Percentiles rank a stretch among this genome's conserved stretches.
phyloP scores from a whole-genome alignment of 2,888 invertebrate genomes.

The Zaprionus lineosus region DNA sequence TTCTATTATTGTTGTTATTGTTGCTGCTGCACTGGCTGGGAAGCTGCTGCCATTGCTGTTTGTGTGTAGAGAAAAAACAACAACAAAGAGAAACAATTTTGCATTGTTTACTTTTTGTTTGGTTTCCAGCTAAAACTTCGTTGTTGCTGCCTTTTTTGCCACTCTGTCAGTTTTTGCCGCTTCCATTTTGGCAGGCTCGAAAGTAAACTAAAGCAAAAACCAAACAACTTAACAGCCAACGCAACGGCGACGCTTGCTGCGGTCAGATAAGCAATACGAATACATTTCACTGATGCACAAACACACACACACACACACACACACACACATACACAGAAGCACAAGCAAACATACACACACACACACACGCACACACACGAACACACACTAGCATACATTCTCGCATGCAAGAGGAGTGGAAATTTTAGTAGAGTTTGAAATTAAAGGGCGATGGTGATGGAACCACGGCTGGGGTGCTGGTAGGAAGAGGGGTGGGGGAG shows the following conservation, averaged over 20 bases:
- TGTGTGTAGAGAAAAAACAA: slow-evolving; percentile 50
- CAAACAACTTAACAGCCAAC: slow-evolving; percentile 62
- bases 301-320: slow-evolving; percentile 14
- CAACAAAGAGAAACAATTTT: slow-evolving; percentile 49
- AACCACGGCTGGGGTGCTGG: no score
- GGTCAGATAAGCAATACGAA: slow-evolving; percentile 56
- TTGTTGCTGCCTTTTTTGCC: slow-evolving; percentile 53
- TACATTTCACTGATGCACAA: slow-evolving; percentile 6
- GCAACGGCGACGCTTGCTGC: slow-evolving; percentile 59
- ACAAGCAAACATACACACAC: not conserved
- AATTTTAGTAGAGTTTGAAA: no score
- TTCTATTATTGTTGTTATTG: slow-evolving; percentile 14
- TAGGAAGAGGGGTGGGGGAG: no score
- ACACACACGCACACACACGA: no score
- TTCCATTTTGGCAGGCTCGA: slow-evolving; percentile 62
- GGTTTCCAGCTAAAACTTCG: slow-evolving; percentile 50
- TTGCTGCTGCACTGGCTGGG: slow-evolving; percentile 30
- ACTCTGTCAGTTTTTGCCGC: slow-evolving; percentile 57
- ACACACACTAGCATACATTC: no score
- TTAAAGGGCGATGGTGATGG: no score
- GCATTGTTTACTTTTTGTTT: slow-evolving; percentile 72
- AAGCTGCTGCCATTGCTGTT: slow-evolving; percentile 53
- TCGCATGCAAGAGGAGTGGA: no score
- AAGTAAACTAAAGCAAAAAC: slow-evolving; percentile 67
- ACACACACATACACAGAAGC: not conserved